A percentile compares a stretch with the other conserved stretches of the same genome.
Evolutionary conservation across 2,888 invertebrate genomes (phyloP).

Genomic region (Amitus sp.): DNA sequence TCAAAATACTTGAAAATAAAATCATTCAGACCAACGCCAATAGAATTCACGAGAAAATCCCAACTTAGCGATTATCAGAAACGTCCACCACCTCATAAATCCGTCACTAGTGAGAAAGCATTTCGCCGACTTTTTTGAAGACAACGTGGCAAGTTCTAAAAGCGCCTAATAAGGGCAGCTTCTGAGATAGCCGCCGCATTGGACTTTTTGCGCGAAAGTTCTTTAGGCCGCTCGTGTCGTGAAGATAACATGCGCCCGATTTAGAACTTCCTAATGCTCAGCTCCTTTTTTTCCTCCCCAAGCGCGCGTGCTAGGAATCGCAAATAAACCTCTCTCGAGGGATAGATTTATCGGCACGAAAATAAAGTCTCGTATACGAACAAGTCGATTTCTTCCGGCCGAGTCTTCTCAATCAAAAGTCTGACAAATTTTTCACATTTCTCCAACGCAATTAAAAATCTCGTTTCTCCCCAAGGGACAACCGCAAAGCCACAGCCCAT

Average conservation of each 20-base stretch:
- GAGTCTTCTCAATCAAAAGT: constrained; percentile 12
- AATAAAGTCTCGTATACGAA: background rate
- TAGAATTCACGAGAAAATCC: too few relatives aligned
- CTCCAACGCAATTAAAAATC: background rate
- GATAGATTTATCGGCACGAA: background rate
- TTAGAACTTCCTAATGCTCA: background rate
- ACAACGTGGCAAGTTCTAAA: too few relatives aligned
- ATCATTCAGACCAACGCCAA: too few relatives aligned
- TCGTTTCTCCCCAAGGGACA: background rate
- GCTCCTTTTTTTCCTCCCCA: constrained; percentile 16
- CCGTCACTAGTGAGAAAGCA: too few relatives aligned
- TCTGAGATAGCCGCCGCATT: background rate
- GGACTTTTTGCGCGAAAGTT: background rate
- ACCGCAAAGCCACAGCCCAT: constrained; percentile 1
- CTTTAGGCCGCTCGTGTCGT: background rate
- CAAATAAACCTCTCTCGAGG: background rate
- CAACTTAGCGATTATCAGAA: too few relatives aligned
- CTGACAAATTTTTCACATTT: too few relatives aligned
- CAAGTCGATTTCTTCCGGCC: too few relatives aligned
- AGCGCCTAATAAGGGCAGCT: background rate
- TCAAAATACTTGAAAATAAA: too few relatives aligned
- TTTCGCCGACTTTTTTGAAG: too few relatives aligned
- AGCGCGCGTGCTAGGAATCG: background rate
- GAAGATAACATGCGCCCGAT: background rate
- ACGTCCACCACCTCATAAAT: too few relatives aligned